Conservation (phyloP, 1,140 invertebrate genomes). For the Zaprionus nigranus region DNA sequence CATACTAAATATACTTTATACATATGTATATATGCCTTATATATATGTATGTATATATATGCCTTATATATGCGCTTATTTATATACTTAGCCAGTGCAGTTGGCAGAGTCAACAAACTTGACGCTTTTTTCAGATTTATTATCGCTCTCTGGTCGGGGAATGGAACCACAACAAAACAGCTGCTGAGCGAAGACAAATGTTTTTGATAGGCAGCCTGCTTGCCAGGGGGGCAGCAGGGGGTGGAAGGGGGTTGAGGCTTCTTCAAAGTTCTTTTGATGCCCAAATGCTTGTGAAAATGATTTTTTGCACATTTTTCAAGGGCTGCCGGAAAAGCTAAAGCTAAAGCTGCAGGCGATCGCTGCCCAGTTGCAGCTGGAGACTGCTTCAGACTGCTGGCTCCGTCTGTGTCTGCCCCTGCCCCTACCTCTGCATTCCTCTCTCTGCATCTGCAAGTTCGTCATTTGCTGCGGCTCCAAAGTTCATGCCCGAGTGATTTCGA, state of each 20-base stretch:
- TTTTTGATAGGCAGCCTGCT: slow-evolving; percentile 8
- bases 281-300: slow-evolving; percentile 59
- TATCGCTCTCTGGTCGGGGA: slow-evolving; percentile 38
- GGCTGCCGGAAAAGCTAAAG: slow-evolving; percentile 46
- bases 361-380: slow-evolving; percentile 29
- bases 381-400: slow-evolving; percentile 47
- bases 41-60: neutral
- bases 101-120: slow-evolving; percentile 43
- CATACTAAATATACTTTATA: slow-evolving; percentile 41
- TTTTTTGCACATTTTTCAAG: slow-evolving; percentile 53
- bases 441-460: neutral
- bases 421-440: neutral
- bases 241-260: neutral
- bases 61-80: neutral
- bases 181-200: slow-evolving; percentile 43
- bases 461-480: slow-evolving; percentile 51
- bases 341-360: slow-evolving; percentile 36
- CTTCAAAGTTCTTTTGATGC: slow-evolving; percentile 17
- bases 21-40: neutral
- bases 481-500: slow-evolving; percentile 77
- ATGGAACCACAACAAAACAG: slow-evolving; percentile 37
- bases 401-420: neutral
- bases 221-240: neutral
- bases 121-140: slow-evolving; percentile 39
- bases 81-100: slow-evolving; percentile 4